A percentile compares a stretch with the other conserved stretches of the same genome.
phyloP scores from a whole-genome alignment of 2,888 invertebrate species.

The Tridacna crocea region DNA sequence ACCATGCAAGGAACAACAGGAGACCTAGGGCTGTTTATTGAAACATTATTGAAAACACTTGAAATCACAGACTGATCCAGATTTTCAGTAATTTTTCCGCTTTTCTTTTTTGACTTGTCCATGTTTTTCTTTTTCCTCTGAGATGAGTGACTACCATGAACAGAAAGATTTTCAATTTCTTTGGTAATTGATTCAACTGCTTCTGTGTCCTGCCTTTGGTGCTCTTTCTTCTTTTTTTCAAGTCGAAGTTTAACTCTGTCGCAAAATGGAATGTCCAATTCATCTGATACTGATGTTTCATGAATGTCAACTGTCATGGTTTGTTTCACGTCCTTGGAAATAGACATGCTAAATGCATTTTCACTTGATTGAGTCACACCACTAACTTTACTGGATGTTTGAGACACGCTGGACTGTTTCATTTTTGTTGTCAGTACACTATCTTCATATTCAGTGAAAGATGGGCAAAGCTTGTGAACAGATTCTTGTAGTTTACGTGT shows the following conservation, averaged over 20 bases:
- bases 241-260: constrained; percentile 56
- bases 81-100: neutral
- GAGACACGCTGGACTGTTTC: constrained; percentile 13
- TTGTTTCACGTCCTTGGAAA: neutral
- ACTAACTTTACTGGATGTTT: constrained; percentile 6
- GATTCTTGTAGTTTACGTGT: constrained; percentile 39
- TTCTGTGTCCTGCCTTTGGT: neutral
- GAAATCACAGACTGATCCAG: neutral
- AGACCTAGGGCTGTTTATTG: neutral
- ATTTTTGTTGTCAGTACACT: constrained; percentile 32
- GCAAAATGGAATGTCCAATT: constrained; percentile 48
- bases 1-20: neutral
- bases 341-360: neutral
- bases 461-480: constrained; percentile 32
- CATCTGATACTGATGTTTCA: constrained; percentile 3
- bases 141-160: neutral
- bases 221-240: constrained; percentile 15
- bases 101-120: neutral
- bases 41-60: neutral
- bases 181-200: neutral
- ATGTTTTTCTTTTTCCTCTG: constrained; percentile 20
- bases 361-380: neutral
- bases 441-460: constrained; percentile 41
- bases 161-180: neutral
- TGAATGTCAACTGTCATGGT: neutral